Evolutionary conservation across 2,797 vertebrate species (phyloP).

Genomic region (Furcifer pardalis): DNA sequence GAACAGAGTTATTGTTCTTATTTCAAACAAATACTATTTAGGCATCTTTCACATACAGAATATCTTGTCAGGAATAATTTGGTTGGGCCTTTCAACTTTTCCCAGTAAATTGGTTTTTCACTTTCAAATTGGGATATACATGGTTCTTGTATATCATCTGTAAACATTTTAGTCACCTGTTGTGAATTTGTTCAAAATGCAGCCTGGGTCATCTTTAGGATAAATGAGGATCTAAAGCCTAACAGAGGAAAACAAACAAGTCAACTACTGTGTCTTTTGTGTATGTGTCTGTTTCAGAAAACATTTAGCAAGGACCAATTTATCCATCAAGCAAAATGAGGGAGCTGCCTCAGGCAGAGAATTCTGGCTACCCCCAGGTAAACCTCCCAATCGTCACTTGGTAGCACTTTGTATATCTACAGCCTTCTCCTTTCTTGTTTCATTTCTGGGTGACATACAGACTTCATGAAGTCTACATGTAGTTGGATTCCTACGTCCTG

Average conservation of each 20-base stretch:
- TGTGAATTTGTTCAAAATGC: not conserved
- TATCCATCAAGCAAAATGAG: not conserved
- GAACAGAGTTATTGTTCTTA: not conserved
- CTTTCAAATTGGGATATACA: not conserved
- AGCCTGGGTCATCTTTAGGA: not conserved
- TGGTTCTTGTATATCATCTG: too few species aligned
- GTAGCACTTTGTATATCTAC: too few species aligned
- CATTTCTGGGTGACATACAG: not conserved
- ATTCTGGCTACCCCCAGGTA: too few species aligned
- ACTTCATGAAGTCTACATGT: not conserved
- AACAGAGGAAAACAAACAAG: not conserved
- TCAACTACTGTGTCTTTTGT: not conserved
- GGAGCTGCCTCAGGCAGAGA: too few species aligned
- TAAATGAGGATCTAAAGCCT: not conserved
- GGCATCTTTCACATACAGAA: not conserved
- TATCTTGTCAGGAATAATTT: not conserved
- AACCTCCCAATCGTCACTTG: too few species aligned
- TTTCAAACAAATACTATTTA: not conserved
- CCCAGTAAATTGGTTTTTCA: not conserved
- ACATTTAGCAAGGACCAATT: not conserved
- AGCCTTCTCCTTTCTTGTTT: not conserved
- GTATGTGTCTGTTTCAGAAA: not conserved
- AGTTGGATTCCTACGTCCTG: not conserved
- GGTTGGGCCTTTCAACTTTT: not conserved
- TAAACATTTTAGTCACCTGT: not conserved